Evolutionary conservation across 2,113 vertebrate genomes (phyloP), one percentile per base, ranked within the genome.

Genomic region (Proteles cristata): DNA sequence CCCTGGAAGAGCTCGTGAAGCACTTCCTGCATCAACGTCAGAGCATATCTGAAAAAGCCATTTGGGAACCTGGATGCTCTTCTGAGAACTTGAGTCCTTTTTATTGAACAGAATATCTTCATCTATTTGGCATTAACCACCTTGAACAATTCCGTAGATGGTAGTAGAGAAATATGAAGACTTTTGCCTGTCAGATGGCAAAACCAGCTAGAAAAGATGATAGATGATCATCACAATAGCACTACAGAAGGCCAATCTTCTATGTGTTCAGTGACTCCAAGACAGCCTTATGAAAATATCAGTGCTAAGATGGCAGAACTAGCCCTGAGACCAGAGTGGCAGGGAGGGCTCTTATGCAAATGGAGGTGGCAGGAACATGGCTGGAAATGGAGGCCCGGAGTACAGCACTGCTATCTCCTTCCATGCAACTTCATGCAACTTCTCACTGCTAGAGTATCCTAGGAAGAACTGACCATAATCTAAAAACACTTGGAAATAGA

Each of bases 401-500:
- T 86, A 85, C 10, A 26, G n/a, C 14, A 3, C 15, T 19, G 39
- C 58, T 66, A 28, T 74, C 31, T 50, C 23, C n/a, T 84, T 80
- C 69, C 31, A 48, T 61, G 83, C 39, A 39, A 39, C 39, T 39
- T 73, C 65, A 48, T 7, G 16, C 39, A 33, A 31, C 19, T 86
- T 95, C 84, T 93, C 9, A 31, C 68, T 19, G 19, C 90, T 81
- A 26, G 71, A 81, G 77, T 69, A 86, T 14, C 16, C 43, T 85
- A 66, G 65, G 61, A 73, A 50, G 80, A 85, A 45, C 35, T 3
- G 50, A 53, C 26, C 61, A n/a, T 66, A 58, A 61, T 39, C 33
- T 66, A 71, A 90, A 94, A 84, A 58, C 33, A n/a, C 68, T 77
- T 92, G 68, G 55, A 92, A 96, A 35, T 28, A 88, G n/a, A 45